Conservation (phyloP, 1,140 invertebrate species). For the Ceratina japonica region DNA sequence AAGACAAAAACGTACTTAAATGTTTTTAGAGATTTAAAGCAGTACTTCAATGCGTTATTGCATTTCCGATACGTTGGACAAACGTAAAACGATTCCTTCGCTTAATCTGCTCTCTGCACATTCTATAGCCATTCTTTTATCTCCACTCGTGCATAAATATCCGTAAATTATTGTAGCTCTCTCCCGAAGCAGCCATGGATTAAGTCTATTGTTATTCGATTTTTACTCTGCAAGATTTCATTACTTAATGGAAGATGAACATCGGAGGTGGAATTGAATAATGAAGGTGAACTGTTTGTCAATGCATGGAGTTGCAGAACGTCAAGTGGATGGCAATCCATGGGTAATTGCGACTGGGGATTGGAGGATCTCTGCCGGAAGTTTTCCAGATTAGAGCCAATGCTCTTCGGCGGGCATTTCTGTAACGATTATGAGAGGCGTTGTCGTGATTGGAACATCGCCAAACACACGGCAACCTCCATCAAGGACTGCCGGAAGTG, state of each 20-base stretch:
- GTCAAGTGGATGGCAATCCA: background rate
- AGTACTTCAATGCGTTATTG: too few species aligned
- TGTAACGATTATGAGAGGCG: slow-evolving; percentile 28
- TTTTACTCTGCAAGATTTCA: too few species aligned
- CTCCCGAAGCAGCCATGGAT: background rate
- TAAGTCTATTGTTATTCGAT: background rate
- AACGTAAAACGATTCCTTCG: background rate
- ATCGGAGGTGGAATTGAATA: too few species aligned
- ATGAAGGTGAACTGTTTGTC: background rate
- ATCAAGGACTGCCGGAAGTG: slow-evolving; percentile 9
- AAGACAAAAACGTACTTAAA: too few species aligned
- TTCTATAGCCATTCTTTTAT: background rate
- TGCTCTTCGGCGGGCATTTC: background rate
- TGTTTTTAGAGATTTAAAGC: too few species aligned
- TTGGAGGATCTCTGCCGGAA: background rate
- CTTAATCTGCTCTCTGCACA: background rate
- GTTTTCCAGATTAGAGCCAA: slow-evolving; percentile 37
- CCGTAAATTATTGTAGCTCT: background rate
- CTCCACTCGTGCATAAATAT: background rate
- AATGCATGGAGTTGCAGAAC: background rate
- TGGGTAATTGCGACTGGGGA: background rate
- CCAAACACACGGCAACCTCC: slow-evolving; percentile 28
- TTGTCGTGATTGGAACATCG: slow-evolving; percentile 20
- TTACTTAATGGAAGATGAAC: too few species aligned
- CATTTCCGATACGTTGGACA: background rate